A percentile compares a stretch with the other conserved stretches of the same genome.
Conservation (phyloP, 2,113 vertebrate species). For the Ptilonorhynchus violaceus region DNA sequence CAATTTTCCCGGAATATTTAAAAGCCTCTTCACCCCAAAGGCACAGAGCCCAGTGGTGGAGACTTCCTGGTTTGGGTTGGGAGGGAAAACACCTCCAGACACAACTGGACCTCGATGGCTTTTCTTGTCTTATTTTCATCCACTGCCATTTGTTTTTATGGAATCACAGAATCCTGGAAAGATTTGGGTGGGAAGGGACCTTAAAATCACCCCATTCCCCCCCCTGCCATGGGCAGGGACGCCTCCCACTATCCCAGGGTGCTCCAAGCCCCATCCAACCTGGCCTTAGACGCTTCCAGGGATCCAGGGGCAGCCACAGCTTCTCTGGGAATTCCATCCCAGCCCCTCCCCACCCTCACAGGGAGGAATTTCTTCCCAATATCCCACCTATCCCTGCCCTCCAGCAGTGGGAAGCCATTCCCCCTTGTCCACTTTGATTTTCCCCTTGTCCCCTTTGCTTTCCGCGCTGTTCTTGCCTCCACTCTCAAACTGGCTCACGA, state of each 20-base stretch:
- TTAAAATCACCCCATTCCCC: not conserved
- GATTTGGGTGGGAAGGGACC: not conserved
- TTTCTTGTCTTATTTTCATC: not conserved
- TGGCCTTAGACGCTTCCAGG: not conserved
- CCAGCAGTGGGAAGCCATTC: not conserved
- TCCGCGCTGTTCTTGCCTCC: fast-evolving
- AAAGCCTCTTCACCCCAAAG: not conserved
- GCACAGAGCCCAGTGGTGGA: not conserved
- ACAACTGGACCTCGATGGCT: not conserved
- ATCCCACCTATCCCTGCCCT: fast-evolving
- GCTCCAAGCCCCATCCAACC: not conserved
- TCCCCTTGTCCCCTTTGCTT: not conserved
- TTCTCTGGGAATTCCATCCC: not conserved
- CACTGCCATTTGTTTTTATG: fast-evolving
- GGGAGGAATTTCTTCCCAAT: not conserved
- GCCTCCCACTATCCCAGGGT: not conserved
- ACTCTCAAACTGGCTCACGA: not conserved
- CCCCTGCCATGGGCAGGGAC: not conserved
- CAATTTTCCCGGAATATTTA: not conserved
- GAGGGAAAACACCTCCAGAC: not conserved
- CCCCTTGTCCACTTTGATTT: not conserved
- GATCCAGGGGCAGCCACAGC: not conserved
- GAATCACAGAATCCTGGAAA: not conserved
- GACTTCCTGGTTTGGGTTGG: not conserved
- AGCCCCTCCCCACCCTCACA: not conserved